Evolutionary conservation across 2,888 invertebrate genomes (phyloP), one percentile per base, ranked within the genome.

Genomic region (Microctonus hyperodae): DNA sequence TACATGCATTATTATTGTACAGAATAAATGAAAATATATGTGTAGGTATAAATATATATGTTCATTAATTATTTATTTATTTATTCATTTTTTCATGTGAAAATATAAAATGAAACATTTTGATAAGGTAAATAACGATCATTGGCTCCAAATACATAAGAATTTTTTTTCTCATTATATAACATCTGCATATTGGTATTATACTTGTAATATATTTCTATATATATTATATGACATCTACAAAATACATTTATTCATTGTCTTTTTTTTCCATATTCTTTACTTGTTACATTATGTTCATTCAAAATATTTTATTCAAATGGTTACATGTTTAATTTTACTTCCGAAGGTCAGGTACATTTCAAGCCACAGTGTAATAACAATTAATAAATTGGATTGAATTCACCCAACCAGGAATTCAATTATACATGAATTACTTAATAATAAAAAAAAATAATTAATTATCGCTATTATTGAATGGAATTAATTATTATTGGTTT

Each of bases 221-320:
- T 73, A 77, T 65, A 81, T 79, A 78, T 79, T 79, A 80, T 80
- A 79, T 76, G 78, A 78, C 76, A 81, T 79, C 74, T 81, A 77
- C 77, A 79, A 78, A 74, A 75, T 77, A 76, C 78, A 78, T 70
- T 73, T 74, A 73, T 70, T 71, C 69, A 72, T 50, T 23, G 40
- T 50, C 40, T 60, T 60, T 55, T 69, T 66, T 61, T 70, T 58
- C 56, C 70, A 60, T 69, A 11, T 64, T 65, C 61, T 65, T 70
- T 67, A 31, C 10, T n/a, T n/a, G n/a, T n/a, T n/a, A n/a, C n/a
- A n/a, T n/a, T n/a, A n/a, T n/a, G n/a, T n/a, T n/a, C n/a, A n/a
- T n/a, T n/a, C n/a, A n/a, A n/a, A n/a, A n/a, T 69, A 55, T 70
- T 71, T 58, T 37, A 70, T 58, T 16, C 70, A 68, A 57, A 44